Conservation (phyloP, 2,113 vertebrate species). For the Electrona antarctica region DNA sequence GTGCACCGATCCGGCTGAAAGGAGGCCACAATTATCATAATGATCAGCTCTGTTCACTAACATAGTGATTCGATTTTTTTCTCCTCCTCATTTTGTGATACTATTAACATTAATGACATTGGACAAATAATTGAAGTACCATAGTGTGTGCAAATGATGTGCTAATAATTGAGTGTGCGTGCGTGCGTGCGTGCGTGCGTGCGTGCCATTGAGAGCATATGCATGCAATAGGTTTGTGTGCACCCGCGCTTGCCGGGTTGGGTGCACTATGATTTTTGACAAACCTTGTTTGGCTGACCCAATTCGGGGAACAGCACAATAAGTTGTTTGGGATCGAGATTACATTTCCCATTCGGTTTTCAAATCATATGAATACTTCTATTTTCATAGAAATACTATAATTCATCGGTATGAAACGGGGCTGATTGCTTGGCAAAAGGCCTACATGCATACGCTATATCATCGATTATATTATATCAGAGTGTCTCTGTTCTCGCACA, state of each 20-base stretch:
- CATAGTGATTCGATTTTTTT: conserved; percentile 46
- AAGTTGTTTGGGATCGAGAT: no score
- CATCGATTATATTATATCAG: conserved; percentile 34
- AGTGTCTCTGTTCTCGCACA: conserved; percentile 4
- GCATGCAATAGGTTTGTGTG: no score
- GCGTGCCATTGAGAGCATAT: neutral
- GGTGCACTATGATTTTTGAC: no score
- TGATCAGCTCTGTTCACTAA: conserved; percentile 42
- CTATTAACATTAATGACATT: conserved; percentile 50
- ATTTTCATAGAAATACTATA: neutral
- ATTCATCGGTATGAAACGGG: conserved; percentile 3
- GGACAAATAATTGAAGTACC: conserved; percentile 49
- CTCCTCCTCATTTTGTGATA: conserved; percentile 26
- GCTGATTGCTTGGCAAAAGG: neutral
- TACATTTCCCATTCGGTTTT: no score
- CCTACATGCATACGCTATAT: neutral
- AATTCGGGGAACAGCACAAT: no score
- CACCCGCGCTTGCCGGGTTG: no score
- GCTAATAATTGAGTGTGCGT: neutral
- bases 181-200: neutral
- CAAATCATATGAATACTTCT: no score
- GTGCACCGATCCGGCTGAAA: conserved; percentile 30
- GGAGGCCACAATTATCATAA: conserved; percentile 35
- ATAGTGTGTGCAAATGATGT: conserved; percentile 8
- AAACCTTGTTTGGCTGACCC: no score